Conservation (phyloP, 2,113 vertebrate genomes). For the Ptilorrhoa leucosticta region DNA sequence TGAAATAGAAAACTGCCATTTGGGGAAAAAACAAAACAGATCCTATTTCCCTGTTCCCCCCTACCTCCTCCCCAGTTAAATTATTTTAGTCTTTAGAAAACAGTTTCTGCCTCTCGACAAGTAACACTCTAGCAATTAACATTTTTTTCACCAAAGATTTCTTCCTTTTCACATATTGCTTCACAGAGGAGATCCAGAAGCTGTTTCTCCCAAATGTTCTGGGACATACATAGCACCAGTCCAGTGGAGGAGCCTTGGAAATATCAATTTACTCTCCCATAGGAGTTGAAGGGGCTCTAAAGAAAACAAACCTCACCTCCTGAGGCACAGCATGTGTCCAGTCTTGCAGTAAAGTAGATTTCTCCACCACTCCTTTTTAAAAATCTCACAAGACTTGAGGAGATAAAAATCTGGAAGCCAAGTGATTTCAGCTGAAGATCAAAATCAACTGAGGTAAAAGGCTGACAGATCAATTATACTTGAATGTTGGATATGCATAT, state of each 20-base stretch:
- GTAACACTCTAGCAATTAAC: background rate
- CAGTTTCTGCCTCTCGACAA: background rate
- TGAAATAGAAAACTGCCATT: background rate
- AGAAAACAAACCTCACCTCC: background rate
- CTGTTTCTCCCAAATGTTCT: background rate
- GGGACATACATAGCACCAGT: background rate
- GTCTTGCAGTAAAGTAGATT: background rate
- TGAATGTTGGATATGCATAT: background rate
- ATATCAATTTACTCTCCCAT: accelerated
- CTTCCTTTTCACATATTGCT: background rate
- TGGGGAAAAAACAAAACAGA: background rate
- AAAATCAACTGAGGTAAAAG: background rate
- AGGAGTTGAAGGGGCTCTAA: background rate
- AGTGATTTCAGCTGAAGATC: background rate
- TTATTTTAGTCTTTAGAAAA: background rate
- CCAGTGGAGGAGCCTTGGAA: background rate
- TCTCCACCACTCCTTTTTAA: accelerated
- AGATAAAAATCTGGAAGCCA: background rate
- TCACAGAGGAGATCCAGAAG: background rate
- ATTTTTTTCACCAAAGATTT: background rate
- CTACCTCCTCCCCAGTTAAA: accelerated
- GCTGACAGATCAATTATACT: background rate
- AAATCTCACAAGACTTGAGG: background rate
- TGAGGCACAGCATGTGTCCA: background rate
- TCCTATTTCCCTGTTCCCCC: background rate